A percentile compares a stretch with the other conserved stretches of the same genome.
Conservation (phyloP, 2,888 invertebrate genomes). For the Siphonodentalium dalli region DNA sequence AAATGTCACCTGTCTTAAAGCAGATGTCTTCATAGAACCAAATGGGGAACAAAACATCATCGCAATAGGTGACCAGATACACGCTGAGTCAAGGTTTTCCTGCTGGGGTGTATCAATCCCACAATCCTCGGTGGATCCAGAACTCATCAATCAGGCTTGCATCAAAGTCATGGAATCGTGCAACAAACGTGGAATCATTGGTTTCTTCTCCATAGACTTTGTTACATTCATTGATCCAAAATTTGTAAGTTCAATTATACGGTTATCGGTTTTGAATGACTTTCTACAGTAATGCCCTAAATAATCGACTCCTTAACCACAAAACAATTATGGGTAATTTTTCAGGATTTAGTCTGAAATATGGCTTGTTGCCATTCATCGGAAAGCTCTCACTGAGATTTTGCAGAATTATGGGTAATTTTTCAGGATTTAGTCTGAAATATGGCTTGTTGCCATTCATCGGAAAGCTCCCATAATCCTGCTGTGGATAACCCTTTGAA, state of each 20-base stretch:
- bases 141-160: conserved; percentile 53
- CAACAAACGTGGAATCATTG: conserved; percentile 60
- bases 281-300: no score
- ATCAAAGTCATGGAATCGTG: conserved; percentile 59
- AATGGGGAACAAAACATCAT: conserved; percentile 52
- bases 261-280: neutral
- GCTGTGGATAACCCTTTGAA: no score
- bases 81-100: conserved; percentile 57
- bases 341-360: no score
- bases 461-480: no score
- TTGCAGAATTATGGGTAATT: no score
- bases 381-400: no score
- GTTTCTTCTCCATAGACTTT: conserved; percentile 63
- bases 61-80: conserved; percentile 63
- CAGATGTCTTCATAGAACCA: conserved; percentile 63
- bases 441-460: no score
- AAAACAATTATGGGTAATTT: no score
- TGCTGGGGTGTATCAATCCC: conserved; percentile 64
- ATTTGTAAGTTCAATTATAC: conserved; percentile 42
- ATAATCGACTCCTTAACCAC: no score
- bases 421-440: no score
- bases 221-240: conserved; percentile 62
- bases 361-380: no score
- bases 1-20: conserved; percentile 61
- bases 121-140: conserved; percentile 63